Evolutionary conservation across 2,113 vertebrate genomes (phyloP), one percentile per base, ranked within the genome.

Genomic region (Hippocampus abdominalis): DNA sequence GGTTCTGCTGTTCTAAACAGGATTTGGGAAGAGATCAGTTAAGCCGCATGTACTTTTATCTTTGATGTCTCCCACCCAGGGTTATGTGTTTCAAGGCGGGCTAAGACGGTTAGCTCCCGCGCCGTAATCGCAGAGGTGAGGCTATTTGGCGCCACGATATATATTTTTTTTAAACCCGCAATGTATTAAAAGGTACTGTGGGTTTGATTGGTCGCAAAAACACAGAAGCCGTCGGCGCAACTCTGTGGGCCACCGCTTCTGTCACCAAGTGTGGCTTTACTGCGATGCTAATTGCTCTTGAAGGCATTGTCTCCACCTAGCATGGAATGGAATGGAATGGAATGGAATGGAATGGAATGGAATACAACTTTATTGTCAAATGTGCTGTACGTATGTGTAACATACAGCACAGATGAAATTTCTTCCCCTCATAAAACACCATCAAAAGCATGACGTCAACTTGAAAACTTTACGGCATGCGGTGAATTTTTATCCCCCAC

Each of bases 1-100:
- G 71, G 77, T 79, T 84, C 62, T 75, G 76, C 81, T 69, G 68
- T 80, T 79, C 72, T 74, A 82, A 88, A 86, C 80, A 84, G 83
- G 79, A 81, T 82, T 78, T 69, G 36, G 21, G 57, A 82, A 66
- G 23, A 81, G 83, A 84, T 88, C 81, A 84, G 86, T 88, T 87
- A 80, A 77, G 76, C 67, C 59, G 62, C 75, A 61, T 66, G 59
- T 79, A 77, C 75, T 74, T 74, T 54, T 46, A 75, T 79, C 73
- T 87, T 86, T 86, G 81, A 88, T 81, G 76, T 85, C 76, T 84
- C 69, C 64, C 73, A 83, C 74, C 79, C 74, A 80, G 77, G 79
- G 77, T 85, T 89, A 68, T 73, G 70, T 68, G 79, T 85, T 81
- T 82, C 67, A 72, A 63, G 81, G 67, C 23, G 64, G 42, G 42